A percentile compares a stretch with the other conserved stretches of the same genome.
Evolutionary conservation across 2,888 invertebrate genomes (phyloP).

Genomic region (Willowsia nigromaculata): DNA sequence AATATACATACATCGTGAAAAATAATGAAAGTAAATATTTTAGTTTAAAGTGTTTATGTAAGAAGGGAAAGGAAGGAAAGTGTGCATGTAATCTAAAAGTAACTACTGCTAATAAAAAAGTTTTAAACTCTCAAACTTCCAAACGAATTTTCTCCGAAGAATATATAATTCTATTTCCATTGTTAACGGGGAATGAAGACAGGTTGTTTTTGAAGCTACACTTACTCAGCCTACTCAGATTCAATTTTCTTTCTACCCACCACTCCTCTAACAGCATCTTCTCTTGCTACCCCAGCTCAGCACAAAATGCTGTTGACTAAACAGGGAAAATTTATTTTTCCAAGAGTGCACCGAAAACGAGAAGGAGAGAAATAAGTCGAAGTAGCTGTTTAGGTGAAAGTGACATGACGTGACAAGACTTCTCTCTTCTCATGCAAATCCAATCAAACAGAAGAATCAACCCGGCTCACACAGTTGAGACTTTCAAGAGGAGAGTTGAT

Average conservation of each 20-base stretch:
- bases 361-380: not conserved
- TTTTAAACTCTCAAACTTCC: not conserved
- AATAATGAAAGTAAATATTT: slow-evolving; percentile 18
- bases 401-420: slow-evolving; percentile 57
- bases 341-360: not conserved
- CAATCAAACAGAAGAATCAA: slow-evolving; percentile 42
- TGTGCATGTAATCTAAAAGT: not conserved
- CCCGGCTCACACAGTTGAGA: not conserved
- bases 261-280: not conserved
- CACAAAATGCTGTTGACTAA: slow-evolving; percentile 9
- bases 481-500: not conserved
- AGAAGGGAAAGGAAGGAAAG: not conserved
- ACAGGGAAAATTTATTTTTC: slow-evolving; percentile 6
- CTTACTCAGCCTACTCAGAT: not conserved
- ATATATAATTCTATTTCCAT: slow-evolving; percentile 5
- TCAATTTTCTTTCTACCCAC: not conserved
- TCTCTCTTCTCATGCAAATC: slow-evolving; percentile 47
- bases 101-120: slow-evolving; percentile 3
- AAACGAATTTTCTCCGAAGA: not conserved
- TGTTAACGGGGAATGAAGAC: not conserved
- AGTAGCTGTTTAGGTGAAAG: slow-evolving; percentile 49
- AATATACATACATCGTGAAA: too few species aligned
- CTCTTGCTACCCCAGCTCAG: not conserved
- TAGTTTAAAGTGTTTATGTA: not conserved
- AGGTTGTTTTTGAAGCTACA: not conserved